phyloP scores from a whole-genome alignment of 2,113 vertebrate species.

The Pseudorectes ferrugineus region DNA sequence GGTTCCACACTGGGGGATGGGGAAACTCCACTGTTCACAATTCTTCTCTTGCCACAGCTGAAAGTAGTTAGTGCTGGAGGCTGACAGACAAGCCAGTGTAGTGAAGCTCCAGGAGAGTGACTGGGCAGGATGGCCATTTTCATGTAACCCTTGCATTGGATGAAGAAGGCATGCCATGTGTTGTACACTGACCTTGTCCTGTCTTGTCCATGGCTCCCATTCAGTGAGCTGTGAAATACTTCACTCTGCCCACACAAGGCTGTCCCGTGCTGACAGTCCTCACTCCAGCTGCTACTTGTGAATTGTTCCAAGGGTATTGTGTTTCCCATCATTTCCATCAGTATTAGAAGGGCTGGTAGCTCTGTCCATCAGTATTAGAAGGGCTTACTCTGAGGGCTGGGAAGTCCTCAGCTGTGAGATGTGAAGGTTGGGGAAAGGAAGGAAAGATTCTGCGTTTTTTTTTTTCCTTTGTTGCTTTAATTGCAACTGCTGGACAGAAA shows the following conservation, averaged over 20 bases:
- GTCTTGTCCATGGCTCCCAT: not conserved
- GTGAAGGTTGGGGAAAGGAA: not conserved
- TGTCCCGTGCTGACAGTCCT: not conserved
- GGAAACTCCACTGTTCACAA: not conserved
- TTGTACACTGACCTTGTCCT: not conserved
- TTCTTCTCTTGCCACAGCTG: not conserved
- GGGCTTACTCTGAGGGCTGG: not conserved
- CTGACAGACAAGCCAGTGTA: not conserved
- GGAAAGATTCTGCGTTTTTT: not conserved
- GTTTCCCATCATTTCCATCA: not conserved
- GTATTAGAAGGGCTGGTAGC: not conserved
- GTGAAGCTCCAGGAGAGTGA: not conserved
- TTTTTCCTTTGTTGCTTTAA: not conserved
- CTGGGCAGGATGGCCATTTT: not conserved
- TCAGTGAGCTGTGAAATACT: not conserved
- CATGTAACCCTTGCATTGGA: not conserved
- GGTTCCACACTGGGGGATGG: not conserved
- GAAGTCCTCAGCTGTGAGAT: not conserved
- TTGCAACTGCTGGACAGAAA: not conserved
- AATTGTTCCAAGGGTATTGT: not conserved
- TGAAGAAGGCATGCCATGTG: not conserved
- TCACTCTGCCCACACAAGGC: not conserved
- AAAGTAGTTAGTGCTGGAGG: not conserved
- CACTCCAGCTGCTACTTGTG: not conserved
- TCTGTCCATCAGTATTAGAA: not conserved